Percentiles rank a stretch among this genome's conserved stretches.
These are phyloP conservation scores for Sinosuthora webbiana DNA, from an alignment of 2,113 vertebrate species.

Conservation along the genomic window DNA sequence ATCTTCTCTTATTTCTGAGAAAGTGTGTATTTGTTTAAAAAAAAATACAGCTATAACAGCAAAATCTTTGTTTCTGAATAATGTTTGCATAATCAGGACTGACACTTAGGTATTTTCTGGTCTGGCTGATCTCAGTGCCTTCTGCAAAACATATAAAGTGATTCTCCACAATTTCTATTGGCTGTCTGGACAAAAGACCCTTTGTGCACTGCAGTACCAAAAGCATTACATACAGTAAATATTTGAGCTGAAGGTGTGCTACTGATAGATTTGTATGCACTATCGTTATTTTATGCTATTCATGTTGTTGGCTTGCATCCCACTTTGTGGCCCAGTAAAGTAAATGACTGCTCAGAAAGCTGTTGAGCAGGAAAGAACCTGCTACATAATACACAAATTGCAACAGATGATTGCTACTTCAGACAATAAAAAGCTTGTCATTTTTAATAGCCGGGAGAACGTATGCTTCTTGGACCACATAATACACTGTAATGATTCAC, in stretches of 20 bases:
- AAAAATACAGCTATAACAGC: not conserved
- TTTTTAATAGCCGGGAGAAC: not conserved
- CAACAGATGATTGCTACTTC: not conserved
- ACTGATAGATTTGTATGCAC: conserved; percentile 13
- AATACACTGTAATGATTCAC: not conserved
- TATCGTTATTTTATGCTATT: not conserved
- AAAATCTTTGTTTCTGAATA: conserved; percentile 10
- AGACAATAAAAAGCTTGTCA: not conserved
- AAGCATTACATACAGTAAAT: conserved; percentile 42
- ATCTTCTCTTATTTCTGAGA: not conserved
- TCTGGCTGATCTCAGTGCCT: not conserved
- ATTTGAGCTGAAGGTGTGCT: conserved; percentile 57
- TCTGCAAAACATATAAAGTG: not conserved
- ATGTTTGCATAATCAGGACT: not conserved
- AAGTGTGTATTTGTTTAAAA: not conserved
- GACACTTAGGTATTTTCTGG: not conserved
- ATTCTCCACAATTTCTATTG: not conserved
- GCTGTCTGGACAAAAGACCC: conserved; percentile 17
- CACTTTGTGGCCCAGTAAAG: not conserved
- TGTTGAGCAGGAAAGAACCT: not conserved
- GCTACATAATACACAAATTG: not conserved
- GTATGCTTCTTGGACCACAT: not conserved
- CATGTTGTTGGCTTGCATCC: not conserved
- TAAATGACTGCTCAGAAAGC: not conserved
- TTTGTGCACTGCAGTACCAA: conserved; percentile 16